Percentiles rank a stretch among this genome's conserved stretches.
Conservation (phyloP, 2,113 vertebrate species). For the Cinclus mexicanus region DNA sequence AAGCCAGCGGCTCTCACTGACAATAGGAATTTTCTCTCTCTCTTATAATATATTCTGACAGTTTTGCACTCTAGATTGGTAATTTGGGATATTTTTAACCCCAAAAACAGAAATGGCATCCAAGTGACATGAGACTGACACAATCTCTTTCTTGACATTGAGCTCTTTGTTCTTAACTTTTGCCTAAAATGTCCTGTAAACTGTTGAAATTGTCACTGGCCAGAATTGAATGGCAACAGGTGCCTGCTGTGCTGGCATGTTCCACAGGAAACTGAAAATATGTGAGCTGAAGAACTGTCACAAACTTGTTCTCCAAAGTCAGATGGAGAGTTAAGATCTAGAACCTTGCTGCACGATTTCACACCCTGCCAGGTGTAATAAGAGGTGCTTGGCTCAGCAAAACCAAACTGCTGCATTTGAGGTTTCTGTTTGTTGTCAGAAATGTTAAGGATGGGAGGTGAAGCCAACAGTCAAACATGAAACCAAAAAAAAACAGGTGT, state of each 20-base stretch:
- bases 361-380: not conserved
- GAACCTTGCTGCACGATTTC: not conserved
- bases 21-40: not conserved
- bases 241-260: not conserved
- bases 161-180: not conserved
- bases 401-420: not conserved
- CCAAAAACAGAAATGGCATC: not conserved
- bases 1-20: not conserved
- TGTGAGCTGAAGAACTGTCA: not conserved
- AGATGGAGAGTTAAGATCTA: not conserved
- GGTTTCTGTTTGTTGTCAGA: not conserved
- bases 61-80: not conserved
- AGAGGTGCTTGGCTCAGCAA: conserved; percentile 1
- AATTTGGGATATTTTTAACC: conserved; percentile 11
- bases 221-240: not conserved
- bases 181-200: not conserved
- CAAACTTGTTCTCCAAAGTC: not conserved
- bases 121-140: not conserved
- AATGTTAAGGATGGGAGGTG: not conserved
- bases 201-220: not conserved
- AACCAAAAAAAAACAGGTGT: not conserved
- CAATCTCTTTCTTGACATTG: not conserved
- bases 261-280: not conserved
- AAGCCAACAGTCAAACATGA: not conserved
- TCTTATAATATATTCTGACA: not conserved